Evolutionary conservation across 2,113 vertebrate genomes (phyloP).

Genomic region (Melanerpes formicivorus): DNA sequence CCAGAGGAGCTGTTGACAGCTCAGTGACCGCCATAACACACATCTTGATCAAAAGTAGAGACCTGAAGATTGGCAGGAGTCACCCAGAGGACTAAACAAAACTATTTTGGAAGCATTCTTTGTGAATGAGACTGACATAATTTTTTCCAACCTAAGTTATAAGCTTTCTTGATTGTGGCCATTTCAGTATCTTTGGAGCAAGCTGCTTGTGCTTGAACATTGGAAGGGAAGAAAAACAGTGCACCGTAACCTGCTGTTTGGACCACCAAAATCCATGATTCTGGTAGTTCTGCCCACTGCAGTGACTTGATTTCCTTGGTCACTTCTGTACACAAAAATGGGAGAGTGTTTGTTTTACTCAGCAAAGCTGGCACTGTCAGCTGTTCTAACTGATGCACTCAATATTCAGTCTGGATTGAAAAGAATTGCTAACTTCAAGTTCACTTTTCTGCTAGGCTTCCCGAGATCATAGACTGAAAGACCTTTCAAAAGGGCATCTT

Average conservation of each 20-base stretch:
- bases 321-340: not conserved
- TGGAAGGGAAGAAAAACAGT: not conserved
- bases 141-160: not conserved
- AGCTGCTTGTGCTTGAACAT: not conserved
- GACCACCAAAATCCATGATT: not conserved
- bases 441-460: not conserved
- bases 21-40: not conserved
- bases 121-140: not conserved
- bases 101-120: not conserved
- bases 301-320: not conserved
- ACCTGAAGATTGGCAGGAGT: not conserved
- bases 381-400: not conserved
- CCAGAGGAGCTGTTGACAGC: not conserved
- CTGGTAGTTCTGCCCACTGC: not conserved
- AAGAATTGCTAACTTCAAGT: not conserved
- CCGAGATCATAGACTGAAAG: constrained; percentile 23
- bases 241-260: not conserved
- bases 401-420: not conserved
- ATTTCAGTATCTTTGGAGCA: not conserved
- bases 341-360: not conserved
- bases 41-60: not conserved
- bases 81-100: not conserved
- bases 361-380: not conserved
- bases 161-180: not conserved
- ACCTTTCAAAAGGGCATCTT: constrained; percentile 54